Conservation (phyloP, 1,140 invertebrate genomes). For the Melanaphis sacchari region DNA sequence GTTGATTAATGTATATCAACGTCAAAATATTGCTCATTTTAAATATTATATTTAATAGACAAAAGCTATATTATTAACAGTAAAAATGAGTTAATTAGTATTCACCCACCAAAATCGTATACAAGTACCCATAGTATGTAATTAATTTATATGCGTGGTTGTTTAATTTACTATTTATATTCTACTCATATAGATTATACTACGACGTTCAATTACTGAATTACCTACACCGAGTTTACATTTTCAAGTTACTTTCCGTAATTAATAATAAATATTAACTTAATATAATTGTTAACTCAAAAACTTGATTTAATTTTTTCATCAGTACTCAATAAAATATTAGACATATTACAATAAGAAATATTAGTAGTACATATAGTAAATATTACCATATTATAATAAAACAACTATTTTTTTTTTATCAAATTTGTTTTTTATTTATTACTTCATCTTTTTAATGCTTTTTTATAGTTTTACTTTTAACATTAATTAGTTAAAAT, state of each 20-base stretch:
- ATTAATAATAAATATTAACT: neutral
- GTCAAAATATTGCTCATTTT: neutral
- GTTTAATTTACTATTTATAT: conserved; percentile 5
- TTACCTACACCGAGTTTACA: neutral
- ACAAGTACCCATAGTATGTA: neutral
- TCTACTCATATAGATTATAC: neutral
- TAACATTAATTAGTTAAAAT: neutral
- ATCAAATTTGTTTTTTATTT: neutral
- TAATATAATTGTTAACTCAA: neutral
- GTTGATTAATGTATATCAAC: neutral
- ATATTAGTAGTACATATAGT: neutral
- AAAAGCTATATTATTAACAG: neutral
- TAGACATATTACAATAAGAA: neutral
- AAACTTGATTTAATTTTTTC: neutral
- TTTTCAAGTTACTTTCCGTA: neutral
- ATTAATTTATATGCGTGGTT: neutral
- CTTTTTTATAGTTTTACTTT: neutral
- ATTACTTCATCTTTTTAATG: too few species aligned
- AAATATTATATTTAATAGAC: neutral
- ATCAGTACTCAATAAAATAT: neutral
- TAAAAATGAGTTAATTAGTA: neutral
- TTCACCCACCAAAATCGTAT: neutral
- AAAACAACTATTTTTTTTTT: neutral
- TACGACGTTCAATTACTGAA: neutral
- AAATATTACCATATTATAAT: neutral